Percentiles rank a stretch among this genome's conserved stretches.
Evolutionary conservation across 2,888 invertebrate genomes (phyloP).

Genomic region (Drosophila helvetica): DNA sequence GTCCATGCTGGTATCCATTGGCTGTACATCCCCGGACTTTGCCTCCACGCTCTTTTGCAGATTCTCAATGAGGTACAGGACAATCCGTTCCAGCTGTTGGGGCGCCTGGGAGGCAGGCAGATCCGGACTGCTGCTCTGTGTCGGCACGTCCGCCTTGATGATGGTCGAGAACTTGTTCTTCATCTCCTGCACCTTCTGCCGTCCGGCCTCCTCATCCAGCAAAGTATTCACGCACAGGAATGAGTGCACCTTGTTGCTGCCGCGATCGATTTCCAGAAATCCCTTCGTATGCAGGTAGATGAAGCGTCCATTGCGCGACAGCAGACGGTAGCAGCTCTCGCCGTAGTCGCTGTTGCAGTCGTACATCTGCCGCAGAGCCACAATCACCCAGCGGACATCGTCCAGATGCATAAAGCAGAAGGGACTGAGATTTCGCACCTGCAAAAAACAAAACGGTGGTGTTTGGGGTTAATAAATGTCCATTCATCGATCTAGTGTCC

Average conservation of each 20-base stretch:
- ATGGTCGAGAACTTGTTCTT: slow-evolving; percentile 91
- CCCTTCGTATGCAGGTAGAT: slow-evolving; percentile 94
- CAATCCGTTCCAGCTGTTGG: slow-evolving; percentile 88
- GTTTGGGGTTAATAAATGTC: background rate
- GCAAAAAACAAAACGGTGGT: background rate
- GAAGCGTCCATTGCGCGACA: slow-evolving; percentile 91
- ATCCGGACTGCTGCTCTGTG: slow-evolving; percentile 80
- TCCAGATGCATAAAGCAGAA: slow-evolving; percentile 96
- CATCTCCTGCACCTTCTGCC: slow-evolving; percentile 90
- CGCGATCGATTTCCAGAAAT: slow-evolving; percentile 91
- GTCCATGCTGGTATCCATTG: slow-evolving; percentile 37
- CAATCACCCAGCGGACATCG: slow-evolving; percentile 94
- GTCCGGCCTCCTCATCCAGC: slow-evolving; percentile 89
- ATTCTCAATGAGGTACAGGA: slow-evolving; percentile 88
- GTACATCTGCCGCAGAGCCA: slow-evolving; percentile 95
- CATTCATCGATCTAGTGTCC: background rate
- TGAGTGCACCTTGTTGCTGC: slow-evolving; percentile 90
- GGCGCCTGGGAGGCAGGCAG: slow-evolving; percentile 88
- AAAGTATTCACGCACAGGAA: slow-evolving; percentile 94
- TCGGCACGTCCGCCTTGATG: slow-evolving; percentile 85
- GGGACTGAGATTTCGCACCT: slow-evolving; percentile 92
- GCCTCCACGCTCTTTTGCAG: slow-evolving; percentile 72
- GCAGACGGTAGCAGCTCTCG: slow-evolving; percentile 92
- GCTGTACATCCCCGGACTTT: slow-evolving; percentile 40
- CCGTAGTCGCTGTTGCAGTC: slow-evolving; percentile 92